These are phyloP conservation scores for Bujurquina vittata DNA, from an alignment of 2,113 vertebrate genomes.

Conservation along the genomic window DNA sequence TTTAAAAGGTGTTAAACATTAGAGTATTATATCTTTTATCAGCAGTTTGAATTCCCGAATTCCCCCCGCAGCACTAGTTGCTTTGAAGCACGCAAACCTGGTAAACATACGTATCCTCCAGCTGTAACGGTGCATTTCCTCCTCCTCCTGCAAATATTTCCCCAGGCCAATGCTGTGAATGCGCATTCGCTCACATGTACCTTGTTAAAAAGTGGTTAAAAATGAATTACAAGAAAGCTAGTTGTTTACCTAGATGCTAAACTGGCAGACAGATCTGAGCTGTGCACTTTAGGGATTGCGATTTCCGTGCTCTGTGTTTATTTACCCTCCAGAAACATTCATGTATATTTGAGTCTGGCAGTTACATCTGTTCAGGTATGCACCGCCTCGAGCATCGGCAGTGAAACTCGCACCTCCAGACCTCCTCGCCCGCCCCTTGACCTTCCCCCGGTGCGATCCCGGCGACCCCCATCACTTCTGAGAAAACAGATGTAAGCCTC, in stretches of 20 bases:
- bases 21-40: conserved; percentile 10
- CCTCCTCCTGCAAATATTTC: conserved; percentile 16
- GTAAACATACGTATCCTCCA: conserved; percentile 5
- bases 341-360: conserved; percentile 32
- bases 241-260: conserved; percentile 39
- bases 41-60: background rate
- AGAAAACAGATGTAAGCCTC: conserved; percentile 63
- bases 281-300: background rate
- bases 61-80: background rate
- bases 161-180: conserved; percentile 10
- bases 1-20: conserved; percentile 23
- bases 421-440: conserved; percentile 14
- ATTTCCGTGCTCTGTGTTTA: conserved; percentile 15
- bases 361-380: conserved; percentile 60
- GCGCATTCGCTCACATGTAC: background rate
- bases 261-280: conserved; percentile 1
- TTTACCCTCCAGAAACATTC: conserved; percentile 31
- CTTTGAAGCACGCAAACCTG: conserved; percentile 22
- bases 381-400: conserved; percentile 10
- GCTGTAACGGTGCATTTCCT: conserved; percentile 1
- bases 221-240: conserved; percentile 31
- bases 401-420: conserved; percentile 5
- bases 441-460: background rate
- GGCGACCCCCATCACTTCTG: conserved; percentile 12
- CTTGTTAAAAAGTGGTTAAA: conserved; percentile 43